A percentile compares a stretch with the other conserved stretches of the same genome.
These are phyloP conservation scores for cattle (Bos taurus) DNA, from an alignment of 2,113 vertebrate species.

Conservation along the genomic window ARS-UCD2.0 NC_037348.1:47853001-47853500, in stretches of 20 bases:
- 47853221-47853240: constrained; percentile 14
- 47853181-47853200: neutral
- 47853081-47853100: neutral
- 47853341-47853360: constrained; percentile 1
- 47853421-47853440: constrained; percentile 53
- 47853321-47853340: constrained; percentile 30
- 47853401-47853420: constrained; percentile 38
- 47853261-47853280: constrained; percentile 10
- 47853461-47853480: constrained; percentile 43
- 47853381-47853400: constrained; percentile 37
- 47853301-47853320: neutral
- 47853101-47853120: neutral
- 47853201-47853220: neutral
- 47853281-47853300: constrained; percentile 32
- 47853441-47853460: constrained; percentile 47
- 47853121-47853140: neutral
- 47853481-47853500: constrained; percentile 22
- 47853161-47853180: neutral
- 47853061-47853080: neutral
- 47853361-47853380: constrained; percentile 9
- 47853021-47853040: neutral
- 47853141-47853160: neutral
- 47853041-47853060: neutral
- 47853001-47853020: neutral
- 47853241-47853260: constrained; percentile 23